Conservation (phyloP, 2,113 vertebrate species). For the Prolemur simus region DNA sequence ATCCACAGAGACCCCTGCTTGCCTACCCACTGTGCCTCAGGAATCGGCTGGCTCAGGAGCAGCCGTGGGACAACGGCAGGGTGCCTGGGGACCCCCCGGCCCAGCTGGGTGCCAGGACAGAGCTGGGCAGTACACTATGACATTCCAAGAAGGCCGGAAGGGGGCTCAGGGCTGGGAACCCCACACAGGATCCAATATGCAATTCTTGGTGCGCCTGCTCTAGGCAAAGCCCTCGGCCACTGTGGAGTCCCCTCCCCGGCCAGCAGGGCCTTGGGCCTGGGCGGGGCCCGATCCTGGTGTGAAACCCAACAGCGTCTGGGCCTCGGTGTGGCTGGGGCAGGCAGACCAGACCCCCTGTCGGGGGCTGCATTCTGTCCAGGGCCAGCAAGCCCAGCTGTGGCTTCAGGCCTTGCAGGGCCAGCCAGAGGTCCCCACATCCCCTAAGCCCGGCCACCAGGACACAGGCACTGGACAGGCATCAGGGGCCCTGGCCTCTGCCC, state of each 20-base stretch:
- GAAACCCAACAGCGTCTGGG: too few species aligned
- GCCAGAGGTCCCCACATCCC: background rate
- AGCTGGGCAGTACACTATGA: background rate
- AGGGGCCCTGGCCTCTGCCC: background rate
- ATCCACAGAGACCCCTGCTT: background rate
- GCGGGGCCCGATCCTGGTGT: background rate
- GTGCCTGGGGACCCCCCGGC: background rate
- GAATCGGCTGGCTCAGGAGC: background rate
- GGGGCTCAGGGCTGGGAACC: background rate
- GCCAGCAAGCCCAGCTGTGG: background rate
- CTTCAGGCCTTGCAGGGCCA: background rate
- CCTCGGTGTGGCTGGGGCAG: background rate
- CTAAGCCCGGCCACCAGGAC: background rate
- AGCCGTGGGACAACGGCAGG: background rate
- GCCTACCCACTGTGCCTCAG: rapidly evolving
- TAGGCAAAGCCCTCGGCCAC: background rate
- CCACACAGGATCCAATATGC: rapidly evolving
- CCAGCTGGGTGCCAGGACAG: rapidly evolving
- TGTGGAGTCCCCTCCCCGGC: background rate
- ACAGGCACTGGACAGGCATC: rapidly evolving
- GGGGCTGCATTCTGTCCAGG: too few species aligned
- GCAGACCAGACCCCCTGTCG: background rate
- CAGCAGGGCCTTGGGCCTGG: background rate
- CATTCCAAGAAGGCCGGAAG: background rate
- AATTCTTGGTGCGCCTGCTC: background rate